Conservation (phyloP, 2,797 vertebrate genomes). For the Stomatorhinus walkeri region DNA sequence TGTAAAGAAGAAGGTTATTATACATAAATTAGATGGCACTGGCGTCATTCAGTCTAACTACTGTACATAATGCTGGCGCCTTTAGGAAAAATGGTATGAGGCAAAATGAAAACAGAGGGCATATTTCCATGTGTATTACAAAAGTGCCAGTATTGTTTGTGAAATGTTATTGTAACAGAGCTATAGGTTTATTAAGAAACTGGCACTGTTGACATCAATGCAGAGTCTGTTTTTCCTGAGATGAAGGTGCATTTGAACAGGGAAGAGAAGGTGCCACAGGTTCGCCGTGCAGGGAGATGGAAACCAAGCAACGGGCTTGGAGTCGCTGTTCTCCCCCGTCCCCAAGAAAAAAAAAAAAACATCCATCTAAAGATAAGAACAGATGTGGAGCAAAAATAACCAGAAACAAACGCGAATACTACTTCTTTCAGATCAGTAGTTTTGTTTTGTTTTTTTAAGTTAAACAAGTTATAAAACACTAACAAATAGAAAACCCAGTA, state of each 20-base stretch:
- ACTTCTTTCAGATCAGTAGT: constrained; percentile 55
- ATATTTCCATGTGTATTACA: constrained; percentile 55
- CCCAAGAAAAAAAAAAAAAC: neutral
- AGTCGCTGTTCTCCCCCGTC: neutral
- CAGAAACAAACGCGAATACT: constrained; percentile 36
- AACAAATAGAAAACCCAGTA: constrained; percentile 74
- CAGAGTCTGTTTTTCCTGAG: neutral
- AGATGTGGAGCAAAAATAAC: neutral
- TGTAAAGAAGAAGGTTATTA: constrained; percentile 6
- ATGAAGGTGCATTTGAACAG: neutral
- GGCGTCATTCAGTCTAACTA: constrained; percentile 11
- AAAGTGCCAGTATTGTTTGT: constrained; percentile 35
- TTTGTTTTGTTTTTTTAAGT: constrained; percentile 42
- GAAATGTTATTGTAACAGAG: constrained; percentile 12
- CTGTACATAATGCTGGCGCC: constrained; percentile 17
- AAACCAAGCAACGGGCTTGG: neutral
- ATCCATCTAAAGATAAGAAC: neutral
- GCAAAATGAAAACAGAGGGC: constrained; percentile 26
- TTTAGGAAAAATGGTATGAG: constrained; percentile 3
- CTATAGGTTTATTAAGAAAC: neutral
- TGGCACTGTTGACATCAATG: neutral
- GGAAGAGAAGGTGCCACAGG: neutral
- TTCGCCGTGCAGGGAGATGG: neutral
- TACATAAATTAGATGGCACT: neutral
- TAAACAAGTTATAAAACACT: constrained; percentile 60